Percentiles rank a stretch among this genome's conserved stretches.
phyloP scores from a whole-genome alignment of 1,140 invertebrate species.

The Macrobrachium rosenbergii region DNA sequence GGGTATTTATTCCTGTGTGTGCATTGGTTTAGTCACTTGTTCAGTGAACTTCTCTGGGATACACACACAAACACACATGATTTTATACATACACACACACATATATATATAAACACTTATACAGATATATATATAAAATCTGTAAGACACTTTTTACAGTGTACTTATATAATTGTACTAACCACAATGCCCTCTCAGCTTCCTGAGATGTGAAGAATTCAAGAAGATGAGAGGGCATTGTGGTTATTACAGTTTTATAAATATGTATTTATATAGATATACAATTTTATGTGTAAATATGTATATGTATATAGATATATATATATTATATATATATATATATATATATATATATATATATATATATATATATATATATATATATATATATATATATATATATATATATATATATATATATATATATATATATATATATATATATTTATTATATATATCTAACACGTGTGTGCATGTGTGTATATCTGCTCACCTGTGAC shows the following conservation, averaged over 20 bases:
- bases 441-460: slow-evolving; percentile 9
- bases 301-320: background rate
- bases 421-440: slow-evolving; percentile 8
- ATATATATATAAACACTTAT: background rate
- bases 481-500: too few species aligned
- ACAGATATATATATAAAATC: background rate
- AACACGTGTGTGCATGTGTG: background rate
- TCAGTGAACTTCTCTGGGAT: background rate
- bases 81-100: slow-evolving; percentile 12
- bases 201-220: too few species aligned
- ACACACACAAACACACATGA: slow-evolving; percentile 32
- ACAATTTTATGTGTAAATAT: background rate
- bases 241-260: background rate
- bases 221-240: too few species aligned
- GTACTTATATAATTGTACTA: too few species aligned
- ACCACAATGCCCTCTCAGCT: too few species aligned
- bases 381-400: background rate
- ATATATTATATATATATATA: background rate
- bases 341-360: too few species aligned
- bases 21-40: too few species aligned
- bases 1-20: too few species aligned
- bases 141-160: too few species aligned
- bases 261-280: background rate
- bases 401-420: slow-evolving; percentile 22
- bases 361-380: background rate